Conservation (phyloP, 2,113 vertebrate genomes). For the Crotophaga sulcirostris region DNA sequence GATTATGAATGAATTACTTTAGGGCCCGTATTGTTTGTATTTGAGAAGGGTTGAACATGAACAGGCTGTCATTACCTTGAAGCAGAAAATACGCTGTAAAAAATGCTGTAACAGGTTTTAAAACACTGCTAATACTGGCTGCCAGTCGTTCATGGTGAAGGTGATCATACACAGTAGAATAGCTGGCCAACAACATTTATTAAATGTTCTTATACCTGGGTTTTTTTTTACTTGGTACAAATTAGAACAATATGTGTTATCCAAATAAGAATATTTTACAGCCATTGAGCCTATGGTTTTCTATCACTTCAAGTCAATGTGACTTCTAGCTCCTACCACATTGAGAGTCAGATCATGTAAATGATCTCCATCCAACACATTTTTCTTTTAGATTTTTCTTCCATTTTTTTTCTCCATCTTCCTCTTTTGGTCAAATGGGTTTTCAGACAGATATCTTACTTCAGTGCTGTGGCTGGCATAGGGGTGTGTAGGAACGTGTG, state of each 20-base stretch:
- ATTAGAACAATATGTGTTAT: not conserved
- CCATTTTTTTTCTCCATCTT: not conserved
- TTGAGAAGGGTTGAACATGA: not conserved
- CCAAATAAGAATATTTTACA: not conserved
- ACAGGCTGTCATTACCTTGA: not conserved
- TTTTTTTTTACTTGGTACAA: not conserved
- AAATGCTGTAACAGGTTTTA: not conserved
- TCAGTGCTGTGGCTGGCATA: not conserved
- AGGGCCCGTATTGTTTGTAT: not conserved
- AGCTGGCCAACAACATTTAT: not conserved
- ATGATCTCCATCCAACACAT: not conserved
- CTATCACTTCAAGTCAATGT: not conserved
- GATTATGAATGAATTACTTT: not conserved
- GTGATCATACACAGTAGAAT: not conserved
- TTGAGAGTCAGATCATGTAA: not conserved
- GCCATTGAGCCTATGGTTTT: not conserved
- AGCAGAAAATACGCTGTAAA: not conserved
- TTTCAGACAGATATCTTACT: not conserved
- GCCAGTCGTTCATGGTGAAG: not conserved
- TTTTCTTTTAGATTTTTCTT: not conserved
- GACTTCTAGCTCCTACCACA: not conserved
- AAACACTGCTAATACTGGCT: not conserved
- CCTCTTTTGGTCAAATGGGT: not conserved
- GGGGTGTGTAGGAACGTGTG: not conserved
- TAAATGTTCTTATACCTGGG: not conserved